Evolutionary conservation across 1,140 invertebrate species (phyloP).

Genomic region (Mamestra configurata): DNA sequence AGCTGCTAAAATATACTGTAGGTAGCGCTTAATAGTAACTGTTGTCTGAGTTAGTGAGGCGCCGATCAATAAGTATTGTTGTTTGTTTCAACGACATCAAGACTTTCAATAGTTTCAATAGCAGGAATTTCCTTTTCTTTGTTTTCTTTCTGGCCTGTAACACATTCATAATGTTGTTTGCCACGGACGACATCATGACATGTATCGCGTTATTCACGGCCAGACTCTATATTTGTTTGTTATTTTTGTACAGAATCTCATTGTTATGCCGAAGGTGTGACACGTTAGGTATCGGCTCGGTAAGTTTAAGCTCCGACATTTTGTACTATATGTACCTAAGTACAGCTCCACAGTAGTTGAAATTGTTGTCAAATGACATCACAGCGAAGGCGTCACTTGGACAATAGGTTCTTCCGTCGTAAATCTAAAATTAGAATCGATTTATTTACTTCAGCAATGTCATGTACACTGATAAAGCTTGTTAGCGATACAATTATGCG

Average conservation of each 20-base stretch:
- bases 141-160: neutral
- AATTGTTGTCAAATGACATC: conserved; percentile 18
- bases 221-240: neutral
- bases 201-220: neutral
- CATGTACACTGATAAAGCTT: neutral
- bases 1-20: too few relatives aligned
- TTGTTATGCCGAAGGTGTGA: conserved; percentile 10
- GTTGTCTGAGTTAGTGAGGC: conserved; percentile 9
- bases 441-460: neutral
- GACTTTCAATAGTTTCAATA: neutral
- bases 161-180: conserved; percentile 9
- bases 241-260: conserved; percentile 2
- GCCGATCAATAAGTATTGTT: conserved; percentile 22
- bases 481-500: neutral
- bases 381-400: neutral
- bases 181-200: neutral
- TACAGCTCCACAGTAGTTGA: neutral
- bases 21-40: neutral
- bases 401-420: conserved; percentile 17
- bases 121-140: conserved; percentile 36
- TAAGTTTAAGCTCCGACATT: conserved; percentile 1
- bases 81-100: neutral
- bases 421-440: conserved; percentile 4
- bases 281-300: neutral
- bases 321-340: neutral